Conservation (phyloP, 2,888 invertebrate species). For the Orthonevra nobilis region DNA sequence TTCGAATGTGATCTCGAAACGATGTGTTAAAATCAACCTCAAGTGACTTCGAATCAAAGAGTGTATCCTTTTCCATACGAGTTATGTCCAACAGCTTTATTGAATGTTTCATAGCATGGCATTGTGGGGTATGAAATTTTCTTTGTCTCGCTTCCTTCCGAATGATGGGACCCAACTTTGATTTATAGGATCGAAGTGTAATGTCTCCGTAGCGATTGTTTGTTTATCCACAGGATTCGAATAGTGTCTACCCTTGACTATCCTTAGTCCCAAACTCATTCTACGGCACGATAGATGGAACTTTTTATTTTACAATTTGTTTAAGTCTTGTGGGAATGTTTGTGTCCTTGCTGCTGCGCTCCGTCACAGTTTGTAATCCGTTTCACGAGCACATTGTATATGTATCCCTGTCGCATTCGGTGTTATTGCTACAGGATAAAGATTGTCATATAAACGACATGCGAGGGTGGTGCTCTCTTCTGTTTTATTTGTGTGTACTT, state of each 20-base stretch:
- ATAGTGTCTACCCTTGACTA: slow-evolving; percentile 16
- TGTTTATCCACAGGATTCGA: slow-evolving; percentile 38
- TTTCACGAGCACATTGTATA: slow-evolving; percentile 49
- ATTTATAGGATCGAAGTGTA: slow-evolving; percentile 42
- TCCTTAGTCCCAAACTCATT: too few species aligned
- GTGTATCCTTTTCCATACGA: neutral
- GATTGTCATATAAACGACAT: slow-evolving; percentile 64
- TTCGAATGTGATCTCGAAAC: slow-evolving; percentile 52
- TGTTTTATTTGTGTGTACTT: slow-evolving; percentile 56
- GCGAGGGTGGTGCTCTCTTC: slow-evolving; percentile 20
- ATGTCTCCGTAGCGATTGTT: slow-evolving; percentile 30
- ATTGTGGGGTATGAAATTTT: too few species aligned
- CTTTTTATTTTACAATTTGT: slow-evolving; percentile 67
- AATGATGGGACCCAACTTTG: slow-evolving; percentile 27
- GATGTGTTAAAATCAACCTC: slow-evolving; percentile 60
- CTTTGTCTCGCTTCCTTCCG: neutral
- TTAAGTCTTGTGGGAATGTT: slow-evolving; percentile 46
- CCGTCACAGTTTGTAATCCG: slow-evolving; percentile 52
- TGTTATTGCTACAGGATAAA: slow-evolving; percentile 64
- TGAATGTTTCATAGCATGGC: slow-evolving; percentile 44
- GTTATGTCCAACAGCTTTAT: slow-evolving; percentile 59
- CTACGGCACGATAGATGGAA: slow-evolving; percentile 32
- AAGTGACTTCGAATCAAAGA: slow-evolving; percentile 24
- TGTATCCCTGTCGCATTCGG: slow-evolving; percentile 49
- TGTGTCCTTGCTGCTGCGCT: slow-evolving; percentile 30